Evolutionary conservation across 2,113 vertebrate species (phyloP).

Genomic region (Steatornis caripensis): DNA sequence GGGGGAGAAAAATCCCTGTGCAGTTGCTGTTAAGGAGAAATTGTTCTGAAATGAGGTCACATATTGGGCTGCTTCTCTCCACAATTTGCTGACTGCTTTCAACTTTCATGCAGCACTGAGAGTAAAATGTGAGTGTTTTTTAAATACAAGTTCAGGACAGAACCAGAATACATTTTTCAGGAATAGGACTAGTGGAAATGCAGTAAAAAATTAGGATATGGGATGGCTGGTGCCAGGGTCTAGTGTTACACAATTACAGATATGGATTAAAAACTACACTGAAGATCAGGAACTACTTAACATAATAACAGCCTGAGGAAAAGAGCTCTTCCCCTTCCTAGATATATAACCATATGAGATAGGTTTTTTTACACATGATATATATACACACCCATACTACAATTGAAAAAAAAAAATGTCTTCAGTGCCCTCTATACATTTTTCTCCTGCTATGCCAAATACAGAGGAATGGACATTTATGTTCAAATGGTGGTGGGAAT

Average conservation of each 20-base stretch:
- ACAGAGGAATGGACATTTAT: neutral
- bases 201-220: neutral
- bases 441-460: neutral
- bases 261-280: neutral
- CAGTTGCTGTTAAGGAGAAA: neutral
- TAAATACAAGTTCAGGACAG: neutral
- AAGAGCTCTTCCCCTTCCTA: neutral
- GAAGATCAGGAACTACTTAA: neutral
- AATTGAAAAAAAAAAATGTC: neutral
- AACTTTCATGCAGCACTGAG: neutral
- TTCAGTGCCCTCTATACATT: neutral
- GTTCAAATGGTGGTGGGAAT: neutral
- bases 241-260: neutral
- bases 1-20: neutral
- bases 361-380: neutral
- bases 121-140: neutral
- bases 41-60: neutral
- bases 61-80: fast-evolving
- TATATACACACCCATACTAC: neutral
- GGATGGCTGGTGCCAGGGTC: neutral
- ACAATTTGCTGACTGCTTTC: neutral
- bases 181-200: neutral
- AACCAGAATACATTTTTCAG: neutral
- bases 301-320: neutral
- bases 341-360: too few relatives aligned